These are phyloP conservation scores for Bovichtus diacanthus DNA, from an alignment of 2,797 vertebrate genomes.

Conservation along the genomic window DNA sequence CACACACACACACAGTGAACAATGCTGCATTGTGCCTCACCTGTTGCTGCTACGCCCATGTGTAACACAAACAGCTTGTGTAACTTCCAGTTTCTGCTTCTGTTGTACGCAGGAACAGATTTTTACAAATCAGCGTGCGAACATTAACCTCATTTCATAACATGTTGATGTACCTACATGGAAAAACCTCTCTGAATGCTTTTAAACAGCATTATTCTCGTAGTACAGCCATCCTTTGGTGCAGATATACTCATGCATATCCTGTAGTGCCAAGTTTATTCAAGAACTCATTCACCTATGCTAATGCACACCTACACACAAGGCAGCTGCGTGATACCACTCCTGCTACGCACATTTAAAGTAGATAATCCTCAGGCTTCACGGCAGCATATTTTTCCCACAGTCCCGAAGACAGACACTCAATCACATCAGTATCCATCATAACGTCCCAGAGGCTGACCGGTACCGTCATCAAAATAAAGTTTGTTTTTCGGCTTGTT, in stretches of 20 bases:
- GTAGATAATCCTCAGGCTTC: slow-evolving; percentile 62
- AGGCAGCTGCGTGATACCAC: slow-evolving; percentile 34
- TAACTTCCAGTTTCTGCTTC: neutral
- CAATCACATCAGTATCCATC: slow-evolving; percentile 64
- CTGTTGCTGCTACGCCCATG: slow-evolving; percentile 19
- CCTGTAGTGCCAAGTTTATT: slow-evolving; percentile 47
- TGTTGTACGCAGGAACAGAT: neutral
- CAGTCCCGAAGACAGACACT: slow-evolving; percentile 37
- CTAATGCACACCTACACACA: slow-evolving; percentile 72
- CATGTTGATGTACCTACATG: neutral
- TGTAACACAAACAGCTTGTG: slow-evolving; percentile 1
- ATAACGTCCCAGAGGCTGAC: slow-evolving; percentile 62
- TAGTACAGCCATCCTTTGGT: slow-evolving; percentile 4
- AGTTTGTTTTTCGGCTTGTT: slow-evolving; percentile 57
- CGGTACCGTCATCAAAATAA: slow-evolving; percentile 48
- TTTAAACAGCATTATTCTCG: neutral
- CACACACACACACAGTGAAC: slow-evolving; percentile 3
- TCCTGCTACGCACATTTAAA: slow-evolving; percentile 37
- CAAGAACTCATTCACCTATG: slow-evolving; percentile 58
- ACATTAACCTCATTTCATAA: slow-evolving; percentile 15
- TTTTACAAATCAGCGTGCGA: slow-evolving; percentile 11
- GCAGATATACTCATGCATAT: slow-evolving; percentile 27
- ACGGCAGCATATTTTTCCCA: slow-evolving; percentile 35
- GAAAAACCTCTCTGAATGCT: neutral
- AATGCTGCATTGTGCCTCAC: slow-evolving; percentile 33